Base-by-base conservation (phyloP, 2,888 invertebrate genomes). In the Tetranychus piercei region DNA sequence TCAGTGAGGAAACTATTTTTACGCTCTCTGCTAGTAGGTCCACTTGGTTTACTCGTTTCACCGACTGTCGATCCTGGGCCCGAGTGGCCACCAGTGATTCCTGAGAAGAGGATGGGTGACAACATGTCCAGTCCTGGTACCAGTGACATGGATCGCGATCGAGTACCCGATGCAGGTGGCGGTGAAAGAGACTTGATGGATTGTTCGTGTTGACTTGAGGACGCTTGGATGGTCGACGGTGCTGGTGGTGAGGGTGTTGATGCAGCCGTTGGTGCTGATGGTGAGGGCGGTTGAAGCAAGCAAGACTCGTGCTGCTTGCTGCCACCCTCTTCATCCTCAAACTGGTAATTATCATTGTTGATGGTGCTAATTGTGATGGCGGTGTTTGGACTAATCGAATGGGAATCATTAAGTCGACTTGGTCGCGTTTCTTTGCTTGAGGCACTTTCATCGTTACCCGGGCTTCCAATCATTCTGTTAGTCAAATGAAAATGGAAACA, bases 371-470 rank as follows among this genome's bases (percentile, higher is more conserved):
- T 55, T 55, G 55, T 55, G 9, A 55, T 34, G 34, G 34, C 34
- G 3, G 34, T 34, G 34, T 34, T 34, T 34, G 34, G 34, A 34
- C 34, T 34, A 34, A 34, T 34, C 34, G 34, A 34, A 34, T 55
- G 9, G 55, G 55, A 55, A 9, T 55, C 11, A 55, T 55, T 15
- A 55, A 55, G 11, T 55, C 55, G 55, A 55, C 55, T 55, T 9
- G 55, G 34, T 69, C 20, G 18, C 22, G 34, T 6, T 69, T 69
- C 22, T 69, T 67, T 22, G 23, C 18, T 22, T 67, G 67, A 22
- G 23, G 23, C 23, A 67, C 67, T 22, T 67, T 22, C 67, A 67
- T n/a, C 23, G n/a, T 67, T 67, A 22, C 67, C 67, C 67, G 67
- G 67, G 67, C n/a, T 67, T n/a, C 23, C 67, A n/a, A 55, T 55